phyloP scores from a whole-genome alignment of 2,888 invertebrate species.

The Anarsia innoxiella region DNA sequence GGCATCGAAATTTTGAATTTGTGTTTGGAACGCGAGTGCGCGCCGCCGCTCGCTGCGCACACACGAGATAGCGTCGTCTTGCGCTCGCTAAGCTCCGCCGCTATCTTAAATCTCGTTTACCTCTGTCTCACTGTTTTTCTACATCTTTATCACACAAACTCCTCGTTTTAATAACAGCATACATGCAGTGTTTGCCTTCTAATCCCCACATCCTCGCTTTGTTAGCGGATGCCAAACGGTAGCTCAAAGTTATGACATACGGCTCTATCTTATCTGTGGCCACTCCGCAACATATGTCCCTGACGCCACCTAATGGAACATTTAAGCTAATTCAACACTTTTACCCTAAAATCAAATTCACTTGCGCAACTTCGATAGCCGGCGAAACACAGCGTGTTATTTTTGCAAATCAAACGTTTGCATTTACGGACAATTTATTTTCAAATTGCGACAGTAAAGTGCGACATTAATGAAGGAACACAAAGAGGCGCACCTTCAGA shows the following conservation, averaged over 20 bases:
- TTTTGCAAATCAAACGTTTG: conserved; percentile 30
- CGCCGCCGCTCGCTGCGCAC: conserved; percentile 17
- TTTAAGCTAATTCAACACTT: conserved; percentile 60
- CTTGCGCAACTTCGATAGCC: conserved; percentile 34
- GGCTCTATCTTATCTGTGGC: conserved; percentile 71
- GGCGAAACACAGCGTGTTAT: conserved; percentile 49
- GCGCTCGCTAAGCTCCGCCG: conserved; percentile 25
- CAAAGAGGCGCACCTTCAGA: conserved; percentile 28
- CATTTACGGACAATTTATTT: conserved; percentile 19
- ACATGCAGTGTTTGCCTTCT: conserved; percentile 51
- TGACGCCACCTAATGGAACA: conserved; percentile 59
- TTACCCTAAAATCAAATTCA: conserved; percentile 51
- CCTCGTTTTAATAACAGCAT: conserved; percentile 55
- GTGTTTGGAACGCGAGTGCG: conserved; percentile 15
- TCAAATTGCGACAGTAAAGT: conserved; percentile 23
- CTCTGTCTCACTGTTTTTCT: conserved; percentile 41
- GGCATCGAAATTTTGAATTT: conserved; percentile 14
- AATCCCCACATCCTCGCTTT: conserved; percentile 59
- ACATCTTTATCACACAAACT: conserved; percentile 57
- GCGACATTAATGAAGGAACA: conserved; percentile 34
- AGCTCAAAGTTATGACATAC: conserved; percentile 68
- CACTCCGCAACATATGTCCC: conserved; percentile 69
- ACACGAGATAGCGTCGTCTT: conserved; percentile 24
- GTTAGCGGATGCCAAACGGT: conserved; percentile 67
- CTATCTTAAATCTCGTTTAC: conserved; percentile 53